Conservation (phyloP, 2,888 invertebrate genomes). For the Eucera pruinosa region DNA sequence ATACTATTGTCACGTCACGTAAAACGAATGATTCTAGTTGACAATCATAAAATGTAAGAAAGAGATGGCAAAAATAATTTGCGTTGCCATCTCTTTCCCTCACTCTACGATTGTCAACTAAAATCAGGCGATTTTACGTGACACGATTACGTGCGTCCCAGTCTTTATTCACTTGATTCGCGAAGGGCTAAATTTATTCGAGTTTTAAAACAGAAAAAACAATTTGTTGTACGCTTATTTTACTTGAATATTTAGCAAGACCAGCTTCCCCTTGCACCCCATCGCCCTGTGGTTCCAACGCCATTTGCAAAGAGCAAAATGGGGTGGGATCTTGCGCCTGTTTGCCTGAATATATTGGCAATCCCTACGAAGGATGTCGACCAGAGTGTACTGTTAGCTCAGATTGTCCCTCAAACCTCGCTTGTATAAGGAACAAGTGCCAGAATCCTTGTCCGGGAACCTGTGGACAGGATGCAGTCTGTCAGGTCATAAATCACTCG, state of each 20-base stretch:
- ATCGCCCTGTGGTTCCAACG: constrained; percentile 91
- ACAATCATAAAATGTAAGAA: too few relatives aligned
- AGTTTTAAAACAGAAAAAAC: too few relatives aligned
- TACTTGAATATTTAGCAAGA: constrained; percentile 17
- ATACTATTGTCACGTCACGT: too few relatives aligned
- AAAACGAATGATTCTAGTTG: too few relatives aligned
- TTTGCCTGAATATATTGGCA: constrained; percentile 89
- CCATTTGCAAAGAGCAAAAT: constrained; percentile 90
- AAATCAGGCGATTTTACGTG: too few relatives aligned
- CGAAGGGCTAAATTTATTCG: too few relatives aligned
- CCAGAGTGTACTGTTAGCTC: constrained; percentile 92
- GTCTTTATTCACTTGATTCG: too few relatives aligned
- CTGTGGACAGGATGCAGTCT: constrained; percentile 87
- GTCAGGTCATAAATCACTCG: constrained; percentile 85
- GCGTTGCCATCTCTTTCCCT: too few relatives aligned
- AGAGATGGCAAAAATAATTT: too few relatives aligned
- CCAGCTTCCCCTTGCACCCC: constrained; percentile 87
- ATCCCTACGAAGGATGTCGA: constrained; percentile 90
- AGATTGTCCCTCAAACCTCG: constrained; percentile 90
- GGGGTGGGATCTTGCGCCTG: constrained; percentile 91
- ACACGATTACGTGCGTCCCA: too few relatives aligned
- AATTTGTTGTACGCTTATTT: neutral
- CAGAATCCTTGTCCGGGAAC: constrained; percentile 90
- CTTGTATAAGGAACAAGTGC: constrained; percentile 92
- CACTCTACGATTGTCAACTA: too few relatives aligned